Evolutionary conservation across 2,113 vertebrate genomes (phyloP).

Genomic region (Saccopteryx bilineata): DNA sequence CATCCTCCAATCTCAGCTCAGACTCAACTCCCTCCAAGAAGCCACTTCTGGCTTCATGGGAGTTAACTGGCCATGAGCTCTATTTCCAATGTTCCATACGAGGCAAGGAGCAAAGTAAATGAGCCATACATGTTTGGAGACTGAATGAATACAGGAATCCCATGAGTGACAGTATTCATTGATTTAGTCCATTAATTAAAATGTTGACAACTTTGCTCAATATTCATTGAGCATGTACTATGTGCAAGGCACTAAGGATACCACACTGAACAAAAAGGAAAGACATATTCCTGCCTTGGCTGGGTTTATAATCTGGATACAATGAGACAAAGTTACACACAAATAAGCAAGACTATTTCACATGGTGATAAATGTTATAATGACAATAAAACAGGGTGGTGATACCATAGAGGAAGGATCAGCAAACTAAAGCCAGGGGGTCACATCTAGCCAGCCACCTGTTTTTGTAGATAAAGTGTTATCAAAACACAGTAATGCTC

Average conservation of each 20-base stretch:
- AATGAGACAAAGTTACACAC: not conserved
- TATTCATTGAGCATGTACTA: accelerated
- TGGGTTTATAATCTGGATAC: not conserved
- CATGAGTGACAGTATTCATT: accelerated
- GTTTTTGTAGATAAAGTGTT: not conserved
- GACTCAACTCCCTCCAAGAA: not conserved
- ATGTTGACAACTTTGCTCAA: not conserved
- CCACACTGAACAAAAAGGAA: not conserved
- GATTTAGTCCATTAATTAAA: not conserved
- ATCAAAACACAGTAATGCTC: not conserved
- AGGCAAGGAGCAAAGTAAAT: not conserved
- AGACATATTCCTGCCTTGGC: not conserved
- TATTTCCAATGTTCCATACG: not conserved
- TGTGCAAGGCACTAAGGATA: accelerated
- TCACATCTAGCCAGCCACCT: not conserved
- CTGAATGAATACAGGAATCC: not conserved
- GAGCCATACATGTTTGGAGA: not conserved
- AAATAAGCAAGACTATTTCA: not conserved
- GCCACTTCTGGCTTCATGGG: not conserved
- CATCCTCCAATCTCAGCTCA: not conserved
- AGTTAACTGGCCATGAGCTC: not conserved
- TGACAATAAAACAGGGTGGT: not conserved
- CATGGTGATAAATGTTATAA: not conserved
- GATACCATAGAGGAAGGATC: not conserved
- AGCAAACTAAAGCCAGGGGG: not conserved